Percentiles rank a stretch among this genome's conserved stretches.
Evolutionary conservation across 2,113 vertebrate genomes (phyloP).

Genomic region (Sapajus apella): DNA sequence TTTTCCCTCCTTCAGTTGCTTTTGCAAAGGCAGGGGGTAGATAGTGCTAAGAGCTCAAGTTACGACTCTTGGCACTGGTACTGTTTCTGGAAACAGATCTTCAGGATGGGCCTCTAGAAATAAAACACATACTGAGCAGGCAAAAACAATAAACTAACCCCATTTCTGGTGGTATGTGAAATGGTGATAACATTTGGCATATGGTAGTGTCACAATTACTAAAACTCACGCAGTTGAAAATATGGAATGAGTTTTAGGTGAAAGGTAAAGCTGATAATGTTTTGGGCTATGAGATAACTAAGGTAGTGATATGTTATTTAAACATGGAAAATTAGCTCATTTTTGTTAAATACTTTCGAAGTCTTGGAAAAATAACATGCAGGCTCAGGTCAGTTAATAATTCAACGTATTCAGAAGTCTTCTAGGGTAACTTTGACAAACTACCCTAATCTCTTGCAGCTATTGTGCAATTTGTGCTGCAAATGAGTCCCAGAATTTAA

Average conservation of each 20-base stretch:
- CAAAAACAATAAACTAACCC: not conserved
- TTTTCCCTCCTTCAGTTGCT: not conserved
- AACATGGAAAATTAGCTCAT: not conserved
- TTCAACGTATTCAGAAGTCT: not conserved
- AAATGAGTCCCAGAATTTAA: not conserved
- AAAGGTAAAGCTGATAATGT: not conserved
- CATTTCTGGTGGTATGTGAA: not conserved
- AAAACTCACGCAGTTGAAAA: not conserved
- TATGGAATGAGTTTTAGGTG: not conserved
- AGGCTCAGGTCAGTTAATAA: not conserved
- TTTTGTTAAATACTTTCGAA: not conserved
- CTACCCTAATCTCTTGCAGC: not conserved
- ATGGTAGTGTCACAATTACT: not conserved
- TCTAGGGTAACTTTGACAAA: not conserved
- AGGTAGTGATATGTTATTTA: not conserved
- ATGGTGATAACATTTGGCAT: not conserved
- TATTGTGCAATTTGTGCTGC: not conserved
- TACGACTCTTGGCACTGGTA: not conserved
- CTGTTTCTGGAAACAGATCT: not conserved
- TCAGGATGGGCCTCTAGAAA: not conserved
- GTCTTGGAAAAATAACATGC: not conserved
- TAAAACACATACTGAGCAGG: not conserved
- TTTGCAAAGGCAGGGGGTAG: not conserved
- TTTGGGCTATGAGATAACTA: not conserved
- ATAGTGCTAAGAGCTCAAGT: not conserved